Evolutionary conservation across 2,888 invertebrate species (phyloP), one percentile per base, ranked within the genome.

Genomic region (Lepidocyrtoides sp.): DNA sequence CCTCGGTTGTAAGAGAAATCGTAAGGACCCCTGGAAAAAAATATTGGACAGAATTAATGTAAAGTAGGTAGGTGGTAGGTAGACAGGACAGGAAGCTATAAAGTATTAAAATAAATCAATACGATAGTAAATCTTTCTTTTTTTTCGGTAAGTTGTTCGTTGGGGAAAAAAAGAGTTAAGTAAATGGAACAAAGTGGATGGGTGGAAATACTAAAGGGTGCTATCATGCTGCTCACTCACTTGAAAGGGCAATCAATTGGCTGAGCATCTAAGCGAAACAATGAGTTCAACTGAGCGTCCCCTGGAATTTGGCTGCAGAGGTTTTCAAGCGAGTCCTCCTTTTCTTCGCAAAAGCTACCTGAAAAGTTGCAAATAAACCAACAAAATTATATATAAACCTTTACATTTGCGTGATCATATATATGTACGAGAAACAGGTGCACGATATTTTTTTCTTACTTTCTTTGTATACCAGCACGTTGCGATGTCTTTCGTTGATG

Each of bases 381-480:
- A n/a, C n/a, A 23, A 23, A 20, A 4, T 17, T 20, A 23, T 17
- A 57, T 17, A 54, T 54, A 17, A 0, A 54, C 17, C 4, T n/a
- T 17, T 1, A 14, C 14, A 51, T n/a, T n/a, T n/a, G n/a, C n/a
- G n/a, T n/a, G n/a, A n/a, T n/a, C n/a, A n/a, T n/a, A n/a, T n/a
- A n/a, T n/a, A n/a, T n/a, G n/a, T 54, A 17, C 20, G 26, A 75
- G 3, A 75, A 41, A 69, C 29, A 26, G 66, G 5, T 32, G 32
- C 77, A 77, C 26, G 12, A n/a, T n/a, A n/a, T 44, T 57, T 29
- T 98, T 98, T 98, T 96, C 98, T 98, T 96, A 99, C 99, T 98
- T 96, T 98, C 98, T 97, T 99, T 99, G 96, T 98, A 99, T 96
- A 98, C 98, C 94, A 99, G 96, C 94, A 99, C 98, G 96, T 99